Evolutionary conservation across 2,888 invertebrate genomes (phyloP), one percentile per base, ranked within the genome.

Genomic region (Noctua comes): DNA sequence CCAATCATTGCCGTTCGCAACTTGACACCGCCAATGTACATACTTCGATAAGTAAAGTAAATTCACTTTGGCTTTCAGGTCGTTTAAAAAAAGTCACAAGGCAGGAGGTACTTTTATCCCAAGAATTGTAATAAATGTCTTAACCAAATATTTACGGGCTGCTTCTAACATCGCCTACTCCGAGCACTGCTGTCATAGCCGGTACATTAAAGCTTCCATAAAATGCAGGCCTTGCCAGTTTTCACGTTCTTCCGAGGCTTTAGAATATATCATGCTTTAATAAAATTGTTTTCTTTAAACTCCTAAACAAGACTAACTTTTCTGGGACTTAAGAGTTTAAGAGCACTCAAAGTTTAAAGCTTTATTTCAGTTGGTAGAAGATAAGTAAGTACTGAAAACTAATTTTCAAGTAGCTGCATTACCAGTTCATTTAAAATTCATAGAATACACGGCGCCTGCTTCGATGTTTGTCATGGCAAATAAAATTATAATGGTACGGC

Each of bases 1-100:
- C 95, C 95, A 95, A 96, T 96, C 95, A 96, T 95, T 93, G 94
- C 93, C 92, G 91, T 93, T 94, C 93, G 93, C 94, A 92, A 94
- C 94, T 95, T 94, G 92, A 94, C 94, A 94, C 93, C 91, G 88
- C 86, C 89, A 85, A 87, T 87, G 85, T 89, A 91, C 90, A 90
- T 91, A 91, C 90, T 88, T 87, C 87, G 90, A 93, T 88, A 88
- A 89, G 89, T 84, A 82, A 89, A 87, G 82, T 88, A 88, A 89
- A 87, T 87, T 86, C 84, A 85, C 85, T 83, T 85, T 80, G 66
- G 68, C 84, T 81, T 84, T 79, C 77, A 82, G 81, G 62, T 80
- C 81, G 74, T 82, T 83, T 72, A 81, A 85, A 85, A 57, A 70
- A 84, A 75, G 57, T 73, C 68, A 80, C 68, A 68, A 74, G 46